Base-by-base conservation (phyloP, 2,888 invertebrate species). In the Ferrisia virgata region DNA sequence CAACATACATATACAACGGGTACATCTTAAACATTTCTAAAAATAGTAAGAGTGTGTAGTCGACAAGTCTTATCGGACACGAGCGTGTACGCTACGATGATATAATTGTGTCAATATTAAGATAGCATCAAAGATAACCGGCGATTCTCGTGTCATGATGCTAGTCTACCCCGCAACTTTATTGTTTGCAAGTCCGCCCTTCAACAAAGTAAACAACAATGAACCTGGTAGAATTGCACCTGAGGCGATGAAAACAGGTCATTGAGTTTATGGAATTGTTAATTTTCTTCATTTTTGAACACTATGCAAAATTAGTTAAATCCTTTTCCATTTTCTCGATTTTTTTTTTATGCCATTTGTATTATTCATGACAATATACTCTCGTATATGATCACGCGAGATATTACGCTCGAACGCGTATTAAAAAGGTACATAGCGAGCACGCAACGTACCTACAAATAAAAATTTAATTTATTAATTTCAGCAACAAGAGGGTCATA, bases 71-170 rank as follows among this genome's bases (percentile, higher is more conserved):
- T 64, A 64, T 64, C 64, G 64, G 13, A 9, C 64, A 64, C 64
- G 64, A 64, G 64, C 64, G 64, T 28, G 64, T 64, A 28, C 28
- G 8, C 8, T 13, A 28, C 64, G 64, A 64, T 64, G 64, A 64
- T 64, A 64, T 64, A 64, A 64, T 64, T 64, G 64, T 64, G 64
- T 64, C 64, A 64, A 64, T 64, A 64, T 64, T 64, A 64, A 64
- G 64, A 64, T 64, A 64, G 28, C 64, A 64, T 64, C 64, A 64
- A 64, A 64, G 64, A 64, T 64, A 64, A 64, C 64, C 28, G n/a
- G n/a, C n/a, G 28, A 64, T 64, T 64, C 28, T 28, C 64, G 64
- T 28, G 64, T 64, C 64, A 28, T 28, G 15, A 28, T 28, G 64
- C 64, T 0, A 6, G 1, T 64, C 28, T 28, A 15, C 13, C 64